Percentiles rank a stretch among this genome's conserved stretches.
These are phyloP conservation scores for Tetrapedia diversipes DNA, from an alignment of 2,888 invertebrate species.

Conservation along the genomic window DNA sequence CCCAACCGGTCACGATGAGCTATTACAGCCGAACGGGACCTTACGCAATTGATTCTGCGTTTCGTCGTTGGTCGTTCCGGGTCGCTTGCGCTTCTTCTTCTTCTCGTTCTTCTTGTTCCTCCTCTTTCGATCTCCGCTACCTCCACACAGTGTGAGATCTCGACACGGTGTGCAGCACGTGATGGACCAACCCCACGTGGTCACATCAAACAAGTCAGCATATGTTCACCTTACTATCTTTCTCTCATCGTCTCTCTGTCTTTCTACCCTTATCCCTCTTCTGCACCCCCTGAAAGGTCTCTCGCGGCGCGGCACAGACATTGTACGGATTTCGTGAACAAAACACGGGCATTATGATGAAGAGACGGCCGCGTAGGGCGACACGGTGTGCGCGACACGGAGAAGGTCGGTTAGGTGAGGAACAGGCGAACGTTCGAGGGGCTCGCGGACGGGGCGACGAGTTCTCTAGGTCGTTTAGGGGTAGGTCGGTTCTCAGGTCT, in stretches of 20 bases:
- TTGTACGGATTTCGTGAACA: slow-evolving; percentile 37
- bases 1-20: slow-evolving; percentile 59
- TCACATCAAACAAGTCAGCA: neutral
- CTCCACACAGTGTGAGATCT: neutral
- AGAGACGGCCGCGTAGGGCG: slow-evolving; percentile 46
- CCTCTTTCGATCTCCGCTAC: neutral
- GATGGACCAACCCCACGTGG: slow-evolving; percentile 34
- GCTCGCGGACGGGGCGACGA: slow-evolving; percentile 8
- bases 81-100: slow-evolving; percentile 22
- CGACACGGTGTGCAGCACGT: slow-evolving; percentile 29
- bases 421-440: slow-evolving; percentile 28
- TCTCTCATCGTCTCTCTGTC: slow-evolving; percentile 30
- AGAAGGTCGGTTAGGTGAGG: slow-evolving; percentile 21
- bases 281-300: slow-evolving; percentile 51
- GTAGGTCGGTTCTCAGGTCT: neutral
- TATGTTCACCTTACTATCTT: slow-evolving; percentile 5
- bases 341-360: slow-evolving; percentile 57
- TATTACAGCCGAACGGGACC: slow-evolving; percentile 57
- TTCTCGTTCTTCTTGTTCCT: neutral
- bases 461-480: neutral
- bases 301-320: slow-evolving; percentile 59
- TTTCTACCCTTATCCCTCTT: neutral
- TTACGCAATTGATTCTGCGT: slow-evolving; percentile 58
- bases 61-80: slow-evolving; percentile 33
- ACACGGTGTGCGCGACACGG: slow-evolving; percentile 39